Conservation (phyloP, 2,113 vertebrate species). For the Puntigrus tetrazona region DNA sequence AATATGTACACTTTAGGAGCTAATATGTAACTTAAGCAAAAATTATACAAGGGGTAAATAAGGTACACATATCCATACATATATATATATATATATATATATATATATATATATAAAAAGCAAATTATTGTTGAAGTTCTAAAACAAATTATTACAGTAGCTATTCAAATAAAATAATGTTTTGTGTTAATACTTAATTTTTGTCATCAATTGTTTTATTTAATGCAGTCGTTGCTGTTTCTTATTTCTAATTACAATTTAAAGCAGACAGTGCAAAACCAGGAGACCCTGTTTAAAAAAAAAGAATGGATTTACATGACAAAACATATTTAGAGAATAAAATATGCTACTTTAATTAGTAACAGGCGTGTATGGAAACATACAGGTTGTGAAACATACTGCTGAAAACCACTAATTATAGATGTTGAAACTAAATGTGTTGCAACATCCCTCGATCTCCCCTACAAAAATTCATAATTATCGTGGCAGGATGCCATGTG, state of each 20-base stretch:
- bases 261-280: neutral
- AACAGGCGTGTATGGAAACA: neutral
- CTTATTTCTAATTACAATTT: neutral
- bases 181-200: neutral
- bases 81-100: too few species aligned
- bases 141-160: neutral
- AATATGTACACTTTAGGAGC: neutral
- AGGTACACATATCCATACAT: too few species aligned
- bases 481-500: neutral
- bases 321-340: neutral
- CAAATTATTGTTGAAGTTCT: neutral
- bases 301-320: neutral
- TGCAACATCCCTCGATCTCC: neutral
- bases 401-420: neutral
- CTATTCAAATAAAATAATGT: neutral
- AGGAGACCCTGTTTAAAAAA: neutral
- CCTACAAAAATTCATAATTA: neutral
- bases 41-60: neutral
- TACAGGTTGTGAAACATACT: neutral
- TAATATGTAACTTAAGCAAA: neutral
- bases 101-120: too few species aligned
- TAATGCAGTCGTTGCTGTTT: neutral
- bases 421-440: neutral
- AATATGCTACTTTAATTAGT: conserved; percentile 5
- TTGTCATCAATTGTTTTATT: neutral